A percentile compares a stretch with the other conserved stretches of the same genome.
These are phyloP conservation scores for Ostrea edulis DNA, from an alignment of 1,140 invertebrate genomes.

Conservation along the genomic window DNA sequence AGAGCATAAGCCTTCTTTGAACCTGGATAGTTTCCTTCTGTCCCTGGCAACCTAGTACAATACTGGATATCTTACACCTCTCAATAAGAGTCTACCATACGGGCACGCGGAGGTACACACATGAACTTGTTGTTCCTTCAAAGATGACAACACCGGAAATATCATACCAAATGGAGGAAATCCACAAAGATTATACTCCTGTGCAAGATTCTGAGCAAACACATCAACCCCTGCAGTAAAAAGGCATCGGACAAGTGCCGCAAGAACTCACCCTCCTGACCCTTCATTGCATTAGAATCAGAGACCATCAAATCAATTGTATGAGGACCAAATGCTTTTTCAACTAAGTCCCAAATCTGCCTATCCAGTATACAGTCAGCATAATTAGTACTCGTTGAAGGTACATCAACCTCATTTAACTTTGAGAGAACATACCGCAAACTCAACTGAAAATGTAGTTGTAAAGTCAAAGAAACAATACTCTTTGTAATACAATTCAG, in stretches of 20 bases:
- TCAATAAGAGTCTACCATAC: neutral
- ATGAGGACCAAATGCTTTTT: no score
- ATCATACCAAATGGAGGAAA: constrained; percentile 49
- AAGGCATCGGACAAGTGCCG: constrained; percentile 38
- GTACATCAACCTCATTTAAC: neutral
- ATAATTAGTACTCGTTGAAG: constrained; percentile 6
- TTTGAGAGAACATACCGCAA: no score
- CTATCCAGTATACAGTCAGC: constrained; percentile 46
- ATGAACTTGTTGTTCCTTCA: constrained; percentile 43
- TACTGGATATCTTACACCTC: neutral
- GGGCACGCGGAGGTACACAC: neutral
- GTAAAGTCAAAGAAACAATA: no score
- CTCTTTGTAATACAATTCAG: no score
- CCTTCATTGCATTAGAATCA: constrained; percentile 47
- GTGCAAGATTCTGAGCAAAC: constrained; percentile 41
- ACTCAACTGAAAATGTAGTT: no score
- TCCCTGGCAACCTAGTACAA: neutral
- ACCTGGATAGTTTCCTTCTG: neutral
- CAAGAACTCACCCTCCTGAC: neutral
- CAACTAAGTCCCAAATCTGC: neutral
- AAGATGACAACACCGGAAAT: constrained; percentile 38
- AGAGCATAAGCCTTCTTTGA: neutral
- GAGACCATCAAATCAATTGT: constrained; percentile 54
- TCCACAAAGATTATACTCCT: constrained; percentile 47
- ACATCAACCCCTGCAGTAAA: constrained; percentile 46